Percentiles rank a stretch among this genome's conserved stretches.
phyloP scores from a whole-genome alignment of 1,140 invertebrate genomes.

The Tetramorium parvispinum region DNA sequence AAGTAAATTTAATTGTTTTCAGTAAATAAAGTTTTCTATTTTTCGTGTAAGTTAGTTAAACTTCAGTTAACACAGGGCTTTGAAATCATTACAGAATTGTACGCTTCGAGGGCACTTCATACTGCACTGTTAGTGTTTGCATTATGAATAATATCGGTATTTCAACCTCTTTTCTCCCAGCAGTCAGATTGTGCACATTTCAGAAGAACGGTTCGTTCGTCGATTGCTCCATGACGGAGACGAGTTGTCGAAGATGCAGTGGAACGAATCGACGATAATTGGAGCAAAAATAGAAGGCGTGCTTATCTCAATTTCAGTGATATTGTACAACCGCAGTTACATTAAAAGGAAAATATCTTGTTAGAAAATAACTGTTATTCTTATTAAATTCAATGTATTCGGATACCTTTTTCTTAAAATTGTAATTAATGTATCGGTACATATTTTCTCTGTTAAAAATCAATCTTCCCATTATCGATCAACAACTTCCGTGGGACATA shows the following conservation, averaged over 20 bases:
- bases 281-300: conserved; percentile 35
- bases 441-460: background rate
- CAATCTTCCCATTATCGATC: background rate
- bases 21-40: conserved; percentile 30
- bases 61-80: background rate
- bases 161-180: background rate
- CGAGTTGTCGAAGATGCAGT: conserved; percentile 28
- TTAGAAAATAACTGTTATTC: background rate
- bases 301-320: conserved; percentile 34
- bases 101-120: conserved; percentile 4
- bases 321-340: background rate
- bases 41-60: conserved; percentile 14
- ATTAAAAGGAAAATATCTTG: background rate
- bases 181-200: conserved; percentile 28
- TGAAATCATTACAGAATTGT: conserved; percentile 35
- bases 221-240: conserved; percentile 37
- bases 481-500: background rate
- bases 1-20: conserved; percentile 46
- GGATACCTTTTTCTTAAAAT: background rate
- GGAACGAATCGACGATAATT: conserved; percentile 52
- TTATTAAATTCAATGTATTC: conserved; percentile 4
- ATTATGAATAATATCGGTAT: conserved; percentile 58
- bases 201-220: conserved; percentile 9
- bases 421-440: background rate
- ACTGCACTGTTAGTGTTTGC: conserved; percentile 19